Base-by-base conservation (phyloP, 2,797 vertebrate species). In the Catostomus latipinnis region DNA sequence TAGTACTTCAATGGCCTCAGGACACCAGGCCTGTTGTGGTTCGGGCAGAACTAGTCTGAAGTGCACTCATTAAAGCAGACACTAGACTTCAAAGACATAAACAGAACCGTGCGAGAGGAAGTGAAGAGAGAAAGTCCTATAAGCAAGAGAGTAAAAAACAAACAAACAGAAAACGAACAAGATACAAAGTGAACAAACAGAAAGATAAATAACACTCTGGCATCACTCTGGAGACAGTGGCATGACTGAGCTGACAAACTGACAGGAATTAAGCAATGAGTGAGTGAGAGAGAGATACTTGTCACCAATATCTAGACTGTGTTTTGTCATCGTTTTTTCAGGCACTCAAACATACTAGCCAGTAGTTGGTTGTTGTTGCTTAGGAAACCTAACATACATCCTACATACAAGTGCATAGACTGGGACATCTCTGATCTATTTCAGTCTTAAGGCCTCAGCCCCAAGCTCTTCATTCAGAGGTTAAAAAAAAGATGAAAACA, bases 51-150 rank as follows among this genome's bases (percentile, higher is more conserved):
- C 43, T 53, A 82, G 72, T 90, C 85, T 89, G 86, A 82, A 90
- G 85, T 75, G 87, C 85, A 83, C 85, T 91, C 87, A 92, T 93
- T 92, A 91, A 89, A 90, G 87, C 85, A 91, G 86, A 88, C 83
- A 88, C 82, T 85, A 88, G 87, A 92, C 89, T 88, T 89, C 86
- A 90, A 90, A 91, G 74, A 73, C 77, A 74, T 34, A 34, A 2
- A 34, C 66, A 72, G 58, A 50, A 71, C 61, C 80, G 71, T 81
- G 80, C 70, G 76, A 69, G 82, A 82, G 68, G 45, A 61, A 65
- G 50, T 67, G 48, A 46, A 22, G 22, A 54, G 50, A 57, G 43
- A 18, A 5, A 45, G 45, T 14, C 13, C 53, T 3, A 45, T 18
- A 62, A 72, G 48, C 10, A 6, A 66, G 22, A 46, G 34, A 34